Conservation (phyloP, 2,888 invertebrate species). For the Bugula neritina region DNA sequence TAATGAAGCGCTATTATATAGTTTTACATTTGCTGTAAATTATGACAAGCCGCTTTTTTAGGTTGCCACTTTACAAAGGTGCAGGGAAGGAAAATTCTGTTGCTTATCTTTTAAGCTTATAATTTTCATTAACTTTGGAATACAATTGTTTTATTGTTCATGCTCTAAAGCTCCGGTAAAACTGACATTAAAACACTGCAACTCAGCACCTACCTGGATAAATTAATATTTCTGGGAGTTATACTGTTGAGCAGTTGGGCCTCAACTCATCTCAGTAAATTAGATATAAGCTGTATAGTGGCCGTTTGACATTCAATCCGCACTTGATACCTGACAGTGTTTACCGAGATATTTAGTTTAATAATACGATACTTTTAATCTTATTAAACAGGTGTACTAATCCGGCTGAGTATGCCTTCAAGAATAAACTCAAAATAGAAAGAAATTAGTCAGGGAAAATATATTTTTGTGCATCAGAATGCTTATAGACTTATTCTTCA, state of each 20-base stretch:
- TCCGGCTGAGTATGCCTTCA: neutral
- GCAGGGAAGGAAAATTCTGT: too few relatives aligned
- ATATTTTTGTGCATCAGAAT: neutral
- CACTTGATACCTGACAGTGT: conserved; percentile 21
- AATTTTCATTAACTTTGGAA: too few relatives aligned
- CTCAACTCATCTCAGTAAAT: neutral
- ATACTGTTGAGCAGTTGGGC: neutral
- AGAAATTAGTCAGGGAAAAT: neutral
- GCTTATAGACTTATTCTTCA: neutral
- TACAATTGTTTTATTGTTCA: too few relatives aligned
- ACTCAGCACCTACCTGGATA: too few relatives aligned
- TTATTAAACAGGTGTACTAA: conserved; percentile 26
- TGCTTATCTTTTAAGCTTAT: too few relatives aligned
- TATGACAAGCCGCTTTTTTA: too few relatives aligned
- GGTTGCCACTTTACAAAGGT: too few relatives aligned
- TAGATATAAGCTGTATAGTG: neutral
- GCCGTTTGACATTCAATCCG: conserved; percentile 14
- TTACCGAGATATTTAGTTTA: conserved; percentile 12
- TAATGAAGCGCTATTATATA: too few relatives aligned
- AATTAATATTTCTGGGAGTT: too few relatives aligned
- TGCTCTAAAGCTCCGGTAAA: too few relatives aligned
- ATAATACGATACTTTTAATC: conserved; percentile 20
- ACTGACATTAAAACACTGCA: too few relatives aligned
- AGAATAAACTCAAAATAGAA: neutral
- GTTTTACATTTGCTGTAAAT: too few relatives aligned